Base-by-base conservation (phyloP, 2,888 invertebrate species). In the Diaphora mendica region DNA sequence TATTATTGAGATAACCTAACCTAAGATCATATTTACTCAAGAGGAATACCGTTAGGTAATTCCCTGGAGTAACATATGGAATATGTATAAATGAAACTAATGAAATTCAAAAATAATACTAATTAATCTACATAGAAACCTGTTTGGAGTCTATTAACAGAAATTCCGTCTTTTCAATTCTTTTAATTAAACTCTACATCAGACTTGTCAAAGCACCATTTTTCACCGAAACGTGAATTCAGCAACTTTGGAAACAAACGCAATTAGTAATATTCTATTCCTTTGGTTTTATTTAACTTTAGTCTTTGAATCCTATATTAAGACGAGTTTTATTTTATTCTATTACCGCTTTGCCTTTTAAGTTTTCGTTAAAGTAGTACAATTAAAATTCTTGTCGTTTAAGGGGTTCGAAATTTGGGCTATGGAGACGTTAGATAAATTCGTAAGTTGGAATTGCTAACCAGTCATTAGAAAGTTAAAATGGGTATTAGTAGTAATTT, bases 261-360 rank as follows among this genome's bases (percentile, higher is more conserved):
- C 82, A 88, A 87, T 88, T 86, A 88, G 80, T 75, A 81, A 82
- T 77, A 79, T 83, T 82, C 83, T 79, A 79, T 84, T 78, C 78
- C 78, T 82, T 76, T 69, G 74, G 66, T 74, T 77, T 71, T 70
- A 77, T 77, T 77, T 79, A 86, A 82, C 82, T 87, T 83, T 83
- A 85, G 82, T 79, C 82, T 77, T 72, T 78, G 77, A 81, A 79
- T 81, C 75, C 72, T 73, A 70, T 78, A 78, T 81, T 82, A 81
- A 78, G 81, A 82, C 72, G 77, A 82, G 74, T 85, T 86, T 80
- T 66, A 80, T 82, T 80, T 76, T 72, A 78, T 84, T 84, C 73
- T 68, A 79, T 79, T 81, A 80, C 78, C 65, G 72, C 71, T 70
- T 70, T 71, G 48, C 44, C 70, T 72, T 74, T 72, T 65, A 23